Conservation (phyloP, 2,888 invertebrate genomes). For the Drymonia ruficornis region DNA sequence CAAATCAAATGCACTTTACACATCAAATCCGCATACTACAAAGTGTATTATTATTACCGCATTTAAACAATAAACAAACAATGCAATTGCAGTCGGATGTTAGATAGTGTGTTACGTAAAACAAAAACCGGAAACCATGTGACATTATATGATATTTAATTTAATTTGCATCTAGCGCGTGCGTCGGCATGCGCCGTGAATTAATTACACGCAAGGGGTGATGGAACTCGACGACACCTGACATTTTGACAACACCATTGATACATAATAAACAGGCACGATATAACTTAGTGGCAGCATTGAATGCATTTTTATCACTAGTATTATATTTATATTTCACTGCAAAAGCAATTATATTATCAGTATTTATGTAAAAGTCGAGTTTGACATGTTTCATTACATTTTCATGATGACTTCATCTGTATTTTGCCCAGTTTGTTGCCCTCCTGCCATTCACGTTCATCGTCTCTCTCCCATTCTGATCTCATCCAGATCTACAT, state of each 20-base stretch:
- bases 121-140: conserved; percentile 54
- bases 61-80: conserved; percentile 5
- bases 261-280: conserved; percentile 16
- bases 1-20: neutral
- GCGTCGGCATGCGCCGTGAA: conserved; percentile 43
- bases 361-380: no score
- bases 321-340: neutral
- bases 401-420: no score
- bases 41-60: neutral
- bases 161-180: conserved; percentile 49
- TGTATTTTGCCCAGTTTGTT: no score
- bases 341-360: no score
- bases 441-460: no score
- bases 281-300: neutral
- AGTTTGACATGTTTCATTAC: no score
- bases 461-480: no score
- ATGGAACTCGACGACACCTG: conserved; percentile 22
- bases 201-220: conserved; percentile 43
- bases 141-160: conserved; percentile 46
- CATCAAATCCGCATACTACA: neutral
- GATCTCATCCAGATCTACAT: no score
- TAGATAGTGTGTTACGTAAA: conserved; percentile 39
- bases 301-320: neutral
- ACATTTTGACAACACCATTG: conserved; percentile 20
- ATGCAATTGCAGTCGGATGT: conserved; percentile 31